Base-by-base conservation (phyloP, 1,140 invertebrate genomes). In the Paraescarpia echinospica region DNA sequence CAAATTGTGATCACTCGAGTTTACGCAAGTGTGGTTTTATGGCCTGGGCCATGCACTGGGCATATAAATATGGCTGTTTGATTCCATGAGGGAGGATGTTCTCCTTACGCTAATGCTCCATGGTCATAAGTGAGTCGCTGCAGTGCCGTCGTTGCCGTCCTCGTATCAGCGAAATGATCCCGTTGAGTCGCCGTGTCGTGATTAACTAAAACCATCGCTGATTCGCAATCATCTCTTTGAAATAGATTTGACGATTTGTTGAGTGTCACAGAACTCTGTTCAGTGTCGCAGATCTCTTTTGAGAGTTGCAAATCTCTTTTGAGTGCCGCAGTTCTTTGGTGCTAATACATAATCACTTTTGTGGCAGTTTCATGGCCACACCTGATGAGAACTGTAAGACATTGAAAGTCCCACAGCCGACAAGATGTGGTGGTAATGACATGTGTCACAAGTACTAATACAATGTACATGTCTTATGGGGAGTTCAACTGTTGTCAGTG, bases 21-120 rank as follows among this genome's bases (percentile, higher is more conserved):
- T 77, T 77, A 77, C 59, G 59, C 59, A 77, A 77, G 59, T 77
- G 59, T 77, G 59, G 27, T 77, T 77, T 77, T 77, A 77, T 77
- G 59, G 59, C 27, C 59, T 77, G 59, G 0, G 59, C 59, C 59
- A 77, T 77, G 59, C 59, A 77, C 59, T 12, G 22, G 59, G 59
- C 59, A 77, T 77, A 77, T 77, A 77, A 77, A 77, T 77, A 77
- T 77, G 59, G 59, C 59, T 77, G 59, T 77, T 77, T 77, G 59
- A 77, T 77, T 77, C 22, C 59, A 77, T 18, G 18, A 77, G 59
- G 59, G 59, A 77, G 8, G 22, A 77, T 27, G 59, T 77, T 18
- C 59, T 31, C 59, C 59, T 77, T 77, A 77, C 59, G 59, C 59
- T 77, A 77, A 77, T 77, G 59, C 59, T 77, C 59, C 59, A 27